Base-by-base conservation (phyloP, 2,113 vertebrate species). In the Dolichotis patagonum region DNA sequence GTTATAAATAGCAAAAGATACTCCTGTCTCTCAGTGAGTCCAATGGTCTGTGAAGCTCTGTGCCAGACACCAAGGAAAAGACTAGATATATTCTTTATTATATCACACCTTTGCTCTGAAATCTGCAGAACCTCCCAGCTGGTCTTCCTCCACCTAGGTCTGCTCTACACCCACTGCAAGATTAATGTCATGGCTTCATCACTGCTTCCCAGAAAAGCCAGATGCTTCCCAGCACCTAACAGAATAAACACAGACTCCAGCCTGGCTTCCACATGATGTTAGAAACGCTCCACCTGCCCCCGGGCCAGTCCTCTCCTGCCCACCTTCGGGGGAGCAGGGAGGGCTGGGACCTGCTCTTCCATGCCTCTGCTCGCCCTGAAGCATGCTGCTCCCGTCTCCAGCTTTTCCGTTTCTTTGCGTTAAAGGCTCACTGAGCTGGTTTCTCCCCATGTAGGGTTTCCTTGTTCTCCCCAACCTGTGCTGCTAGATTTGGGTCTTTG, bases 151-250 rank as follows among this genome's bases (percentile, higher is more conserved):
- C 14, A 43, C 1, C 49, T 19, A 6, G 32, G n/a, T 26, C 69
- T 35, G 3, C 32, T 62, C 28, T 43, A 8, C 5, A 19, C 16
- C 71, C 43, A 5, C 22, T 30, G 30, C 56, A 16, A 16, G 95
- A 17, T 65, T 4, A n/a, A 0, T 24, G 67, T 30, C 26, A 0
- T 5, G 10, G 6, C 1, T 0, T n/a, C 6, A 1, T 7, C 80
- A 2, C 12, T 46, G 22, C 62, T 81, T 78, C 86, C 62, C 52
- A 46, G 86, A 54, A 43, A 22, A 80, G 41, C 8, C 41, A 3
- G 0, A 24, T 2, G 0, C 28, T 32, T 16, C 87, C 87, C 5
- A 1, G 38, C 10, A 28, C 32, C 60, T 38, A 10, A 32, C 35
- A 10, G 49, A 20, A 35, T 26, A 35, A 85, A 12, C 0, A 0